These are phyloP conservation scores for Ceratitis capitata DNA, from an alignment of 1,140 invertebrate species.

Conservation along the genomic window DNA sequence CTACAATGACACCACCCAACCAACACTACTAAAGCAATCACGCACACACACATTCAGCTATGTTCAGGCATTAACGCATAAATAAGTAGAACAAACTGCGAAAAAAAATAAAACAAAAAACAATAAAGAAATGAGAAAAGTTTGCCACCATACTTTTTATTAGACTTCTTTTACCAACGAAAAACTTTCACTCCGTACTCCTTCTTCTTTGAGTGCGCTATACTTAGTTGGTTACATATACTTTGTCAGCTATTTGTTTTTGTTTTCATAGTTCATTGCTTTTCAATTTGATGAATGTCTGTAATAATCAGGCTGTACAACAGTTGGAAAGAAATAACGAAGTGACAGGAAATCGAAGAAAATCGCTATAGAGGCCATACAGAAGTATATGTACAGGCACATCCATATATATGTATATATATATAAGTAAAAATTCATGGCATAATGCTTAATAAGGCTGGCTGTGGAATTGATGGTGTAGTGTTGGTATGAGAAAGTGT, in stretches of 20 bases:
- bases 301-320: slow-evolving; percentile 55
- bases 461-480: too few relatives aligned
- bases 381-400: neutral
- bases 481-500: neutral
- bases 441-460: too few relatives aligned
- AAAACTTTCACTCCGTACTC: slow-evolving; percentile 1
- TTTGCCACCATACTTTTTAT: slow-evolving; percentile 51
- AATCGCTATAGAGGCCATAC: neutral
- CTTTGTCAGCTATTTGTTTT: slow-evolving; percentile 46
- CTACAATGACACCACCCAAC: neutral
- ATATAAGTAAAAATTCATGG: neutral
- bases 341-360: neutral
- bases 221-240: slow-evolving; percentile 31
- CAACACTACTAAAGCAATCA: neutral
- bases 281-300: slow-evolving; percentile 66
- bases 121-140: slow-evolving; percentile 58
- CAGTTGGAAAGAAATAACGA: neutral
- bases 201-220: too few relatives aligned
- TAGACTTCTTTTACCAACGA: slow-evolving; percentile 44
- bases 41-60: neutral
- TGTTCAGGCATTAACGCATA: neutral
- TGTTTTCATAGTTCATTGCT: slow-evolving; percentile 63
- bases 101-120: neutral
- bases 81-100: neutral
- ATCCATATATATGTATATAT: neutral